phyloP scores from a whole-genome alignment of 1,140 invertebrate species.

The Heliconius hermathena region DNA sequence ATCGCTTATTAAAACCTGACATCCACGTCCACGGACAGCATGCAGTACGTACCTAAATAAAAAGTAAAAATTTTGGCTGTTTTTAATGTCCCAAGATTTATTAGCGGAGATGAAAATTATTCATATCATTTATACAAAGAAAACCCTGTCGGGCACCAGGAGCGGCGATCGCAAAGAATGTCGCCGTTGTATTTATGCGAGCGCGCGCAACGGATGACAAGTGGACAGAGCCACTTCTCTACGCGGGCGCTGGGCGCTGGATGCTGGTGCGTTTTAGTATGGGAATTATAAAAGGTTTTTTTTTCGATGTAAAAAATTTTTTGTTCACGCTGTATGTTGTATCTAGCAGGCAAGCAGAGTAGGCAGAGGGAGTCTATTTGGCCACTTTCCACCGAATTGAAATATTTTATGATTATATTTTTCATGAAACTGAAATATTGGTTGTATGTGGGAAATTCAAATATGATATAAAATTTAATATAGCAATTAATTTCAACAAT shows the following conservation, averaged over 20 bases:
- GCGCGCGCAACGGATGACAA: slow-evolving; percentile 59
- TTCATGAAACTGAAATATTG: no score
- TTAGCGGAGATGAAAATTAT: slow-evolving; percentile 29
- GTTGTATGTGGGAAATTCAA: no score
- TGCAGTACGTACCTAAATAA: neutral
- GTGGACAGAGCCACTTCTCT: slow-evolving; percentile 63
- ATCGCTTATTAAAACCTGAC: slow-evolving; percentile 1
- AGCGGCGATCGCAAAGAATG: slow-evolving; percentile 70
- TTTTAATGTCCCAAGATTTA: slow-evolving; percentile 21
- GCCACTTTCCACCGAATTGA: no score
- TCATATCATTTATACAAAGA: slow-evolving; percentile 41
- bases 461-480: no score
- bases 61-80: slow-evolving; percentile 12
- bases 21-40: neutral
- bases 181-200: slow-evolving; percentile 66
- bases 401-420: no score
- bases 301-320: neutral
- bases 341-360: no score
- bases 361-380: no score
- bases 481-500: neutral
- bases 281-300: neutral
- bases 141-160: slow-evolving; percentile 53
- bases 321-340: no score
- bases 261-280: slow-evolving; percentile 50
- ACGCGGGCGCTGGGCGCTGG: slow-evolving; percentile 48